Conservation (phyloP, 1,140 invertebrate species). For the Magallana gigas region DNA sequence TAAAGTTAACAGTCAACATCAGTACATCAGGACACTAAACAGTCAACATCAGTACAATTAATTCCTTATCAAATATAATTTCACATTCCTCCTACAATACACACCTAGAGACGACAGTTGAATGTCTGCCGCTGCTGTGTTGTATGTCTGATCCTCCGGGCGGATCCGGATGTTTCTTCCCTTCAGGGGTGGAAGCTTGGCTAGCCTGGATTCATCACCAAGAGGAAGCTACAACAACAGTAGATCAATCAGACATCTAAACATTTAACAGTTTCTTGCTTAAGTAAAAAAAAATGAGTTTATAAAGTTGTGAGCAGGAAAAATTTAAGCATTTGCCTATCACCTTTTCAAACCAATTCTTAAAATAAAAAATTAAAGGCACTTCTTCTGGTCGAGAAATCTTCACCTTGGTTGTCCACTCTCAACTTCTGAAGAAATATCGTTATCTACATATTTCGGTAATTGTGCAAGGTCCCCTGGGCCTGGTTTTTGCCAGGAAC, state of each 20-base stretch:
- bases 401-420: no score
- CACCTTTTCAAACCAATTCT: neutral
- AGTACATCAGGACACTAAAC: neutral
- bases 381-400: no score
- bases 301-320: no score
- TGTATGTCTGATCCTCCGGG: neutral
- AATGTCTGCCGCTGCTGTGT: conserved; percentile 62
- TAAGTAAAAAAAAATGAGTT: no score
- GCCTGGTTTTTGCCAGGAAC: no score
- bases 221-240: conserved; percentile 58
- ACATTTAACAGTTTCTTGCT: neutral
- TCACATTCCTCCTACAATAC: neutral
- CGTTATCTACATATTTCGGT: no score
- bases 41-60: neutral
- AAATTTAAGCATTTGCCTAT: no score
- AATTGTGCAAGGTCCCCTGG: no score
- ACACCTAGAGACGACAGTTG: conserved; percentile 69
- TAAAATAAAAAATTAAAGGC: neutral
- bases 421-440: no score
- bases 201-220: conserved; percentile 56
- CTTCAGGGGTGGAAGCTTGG: conserved; percentile 62
- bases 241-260: neutral
- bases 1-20: neutral
- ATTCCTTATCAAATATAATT: neutral
- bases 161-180: conserved; percentile 54